Evolutionary conservation across 2,888 invertebrate genomes (phyloP), one percentile per base, ranked within the genome.

Genomic region (Andrena trimmerana): DNA sequence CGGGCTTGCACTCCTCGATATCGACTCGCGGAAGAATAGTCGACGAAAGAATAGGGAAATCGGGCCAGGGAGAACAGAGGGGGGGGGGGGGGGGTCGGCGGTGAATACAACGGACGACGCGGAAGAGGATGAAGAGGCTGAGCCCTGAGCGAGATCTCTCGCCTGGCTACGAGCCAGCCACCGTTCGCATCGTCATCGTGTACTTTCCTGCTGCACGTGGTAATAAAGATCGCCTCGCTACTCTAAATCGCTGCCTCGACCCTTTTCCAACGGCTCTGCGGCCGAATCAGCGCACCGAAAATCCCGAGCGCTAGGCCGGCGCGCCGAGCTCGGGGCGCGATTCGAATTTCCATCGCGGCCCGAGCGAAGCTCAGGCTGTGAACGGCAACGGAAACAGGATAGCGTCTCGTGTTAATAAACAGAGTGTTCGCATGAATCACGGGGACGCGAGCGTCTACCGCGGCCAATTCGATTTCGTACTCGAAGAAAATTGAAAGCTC

Each of bases 161-260:
- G 73, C 74, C 42, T 88, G 88, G 88, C 88, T 36, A 24, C 48
- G 50, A 20, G 88, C 88, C 88, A 88, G 69, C 83, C 81, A 68
- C 60, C 42, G 72, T 84, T 76, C 87, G 87, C 87, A 88, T 87
- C 76, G 78, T 86, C 88, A 84, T 84, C 81, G 79, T 71, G 78
- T 82, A 75, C 79, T 70, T 74, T 75, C 78, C 73, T 31, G 54
- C 72, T 71, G 67, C 74, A 20, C 67, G 72, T 65, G 57, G 85
- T 84, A 84, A 86, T 81, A 85, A 79, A 86, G 88, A 88, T 88
- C 84, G 88, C 62, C 78, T 74, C 75, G 70, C 60, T 75, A 75
- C 77, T 87, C 62, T 73, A 84, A 86, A 88, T 86, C 84, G 88
- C 77, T 68, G 72, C 72, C 68, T 36, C 70, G 66, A 52, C 71